Percentiles rank a stretch among this genome's conserved stretches.
These are phyloP conservation scores for Axea sp. DNA, from an alignment of 2,888 invertebrate species.

Conservation along the genomic window DNA sequence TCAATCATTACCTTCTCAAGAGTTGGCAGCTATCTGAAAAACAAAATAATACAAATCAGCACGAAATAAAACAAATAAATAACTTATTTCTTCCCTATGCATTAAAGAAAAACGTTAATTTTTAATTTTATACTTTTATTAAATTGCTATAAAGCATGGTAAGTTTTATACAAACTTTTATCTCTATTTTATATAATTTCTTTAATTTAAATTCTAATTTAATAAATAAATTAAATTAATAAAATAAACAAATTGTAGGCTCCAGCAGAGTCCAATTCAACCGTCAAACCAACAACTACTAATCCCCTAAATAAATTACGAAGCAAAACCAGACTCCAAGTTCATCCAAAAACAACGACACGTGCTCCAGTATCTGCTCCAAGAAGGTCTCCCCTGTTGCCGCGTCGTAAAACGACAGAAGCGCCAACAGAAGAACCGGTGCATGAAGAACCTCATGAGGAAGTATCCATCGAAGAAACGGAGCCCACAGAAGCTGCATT, in stretches of 20 bases:
- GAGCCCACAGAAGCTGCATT: constrained; percentile 66
- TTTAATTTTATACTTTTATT: no score
- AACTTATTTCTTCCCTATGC: no score
- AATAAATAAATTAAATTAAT: neutral
- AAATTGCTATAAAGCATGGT: no score
- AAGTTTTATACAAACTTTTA: no score
- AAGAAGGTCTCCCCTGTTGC: constrained; percentile 74
- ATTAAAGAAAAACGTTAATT: no score
- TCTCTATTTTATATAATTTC: no score
- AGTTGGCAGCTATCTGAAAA: no score
- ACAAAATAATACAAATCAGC: no score
- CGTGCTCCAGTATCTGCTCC: constrained; percentile 70
- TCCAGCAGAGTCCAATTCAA: constrained; percentile 74
- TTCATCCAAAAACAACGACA: constrained; percentile 76
- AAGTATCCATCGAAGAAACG: constrained; percentile 62
- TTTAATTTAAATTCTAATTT: no score
- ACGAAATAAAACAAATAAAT: no score
- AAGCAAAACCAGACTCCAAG: constrained; percentile 78
- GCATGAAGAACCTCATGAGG: constrained; percentile 66
- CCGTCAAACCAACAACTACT: constrained; percentile 70
- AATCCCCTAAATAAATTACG: constrained; percentile 79
- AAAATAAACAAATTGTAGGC: constrained; percentile 66
- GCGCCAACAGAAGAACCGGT: constrained; percentile 67
- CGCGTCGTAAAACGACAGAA: constrained; percentile 75
- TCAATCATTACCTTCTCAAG: no score